Percentiles rank a stretch among this genome's conserved stretches.
Evolutionary conservation across 2,113 vertebrate species (phyloP).

Genomic region (Neotragus moschatus): DNA sequence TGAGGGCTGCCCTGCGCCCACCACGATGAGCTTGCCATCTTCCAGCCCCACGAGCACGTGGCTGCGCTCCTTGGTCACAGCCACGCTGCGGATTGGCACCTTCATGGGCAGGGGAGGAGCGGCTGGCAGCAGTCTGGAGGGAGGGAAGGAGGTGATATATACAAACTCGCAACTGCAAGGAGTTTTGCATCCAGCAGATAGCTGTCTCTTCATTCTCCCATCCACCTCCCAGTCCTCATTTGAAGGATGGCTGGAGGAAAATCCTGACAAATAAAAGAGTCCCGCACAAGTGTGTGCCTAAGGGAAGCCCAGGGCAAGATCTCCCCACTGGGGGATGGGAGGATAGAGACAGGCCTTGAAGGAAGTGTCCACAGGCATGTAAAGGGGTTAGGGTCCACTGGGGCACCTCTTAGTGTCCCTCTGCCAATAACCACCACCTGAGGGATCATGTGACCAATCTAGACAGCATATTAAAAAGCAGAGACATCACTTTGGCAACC

Average conservation of each 20-base stretch:
- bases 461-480: background rate
- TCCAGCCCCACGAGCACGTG: conserved; percentile 95
- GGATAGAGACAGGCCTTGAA: background rate
- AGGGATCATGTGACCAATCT: background rate
- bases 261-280: background rate
- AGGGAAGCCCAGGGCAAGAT: background rate
- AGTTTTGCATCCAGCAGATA: background rate
- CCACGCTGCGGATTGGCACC: conserved; percentile 91
- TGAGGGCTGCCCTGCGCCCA: conserved; percentile 92
- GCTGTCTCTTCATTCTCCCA: background rate
- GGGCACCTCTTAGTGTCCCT: background rate
- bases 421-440: background rate
- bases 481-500: background rate
- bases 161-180: rapidly evolving
- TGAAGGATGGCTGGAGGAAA: background rate
- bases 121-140: conserved; percentile 80
- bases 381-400: background rate
- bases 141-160: rapidly evolving
- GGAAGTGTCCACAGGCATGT: background rate
- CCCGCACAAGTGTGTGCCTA: background rate
- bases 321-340: background rate
- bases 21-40: conserved; percentile 96
- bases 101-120: conserved; percentile 87
- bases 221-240: background rate
- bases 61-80: conserved; percentile 94